These are phyloP conservation scores for Tadarida brasiliensis DNA, from an alignment of 2,797 vertebrate genomes.

Conservation along the genomic window DNA sequence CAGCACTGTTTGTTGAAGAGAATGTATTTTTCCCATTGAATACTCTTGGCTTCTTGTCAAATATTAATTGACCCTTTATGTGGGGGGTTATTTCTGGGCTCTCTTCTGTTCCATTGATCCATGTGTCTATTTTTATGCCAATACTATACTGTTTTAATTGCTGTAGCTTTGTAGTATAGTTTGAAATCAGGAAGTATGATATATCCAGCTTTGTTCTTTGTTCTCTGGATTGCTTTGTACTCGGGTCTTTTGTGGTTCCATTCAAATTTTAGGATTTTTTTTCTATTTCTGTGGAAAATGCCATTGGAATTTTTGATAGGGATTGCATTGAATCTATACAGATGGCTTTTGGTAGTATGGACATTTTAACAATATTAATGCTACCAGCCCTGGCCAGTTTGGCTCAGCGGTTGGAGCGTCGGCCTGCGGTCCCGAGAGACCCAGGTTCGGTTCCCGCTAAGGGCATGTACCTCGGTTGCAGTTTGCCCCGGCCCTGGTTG, in stretches of 20 bases:
- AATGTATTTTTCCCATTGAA: not conserved
- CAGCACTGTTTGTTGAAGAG: not conserved
- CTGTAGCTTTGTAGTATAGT: not conserved
- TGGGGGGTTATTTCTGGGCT: not conserved
- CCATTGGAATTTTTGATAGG: not conserved
- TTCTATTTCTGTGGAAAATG: not conserved
- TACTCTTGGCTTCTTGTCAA: not conserved
- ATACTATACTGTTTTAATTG: not conserved
- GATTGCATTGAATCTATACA: not conserved
- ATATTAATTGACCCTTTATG: not conserved
- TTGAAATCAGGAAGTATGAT: not conserved
- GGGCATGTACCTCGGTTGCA: no score
- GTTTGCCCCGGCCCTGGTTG: no score
- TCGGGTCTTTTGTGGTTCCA: not conserved
- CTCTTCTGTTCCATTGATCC: not conserved
- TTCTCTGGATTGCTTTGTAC: not conserved
- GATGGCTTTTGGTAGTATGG: not conserved
- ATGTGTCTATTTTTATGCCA: not conserved
- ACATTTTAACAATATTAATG: not conserved
- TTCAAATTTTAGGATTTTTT: not conserved
- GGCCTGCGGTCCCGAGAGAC: no score
- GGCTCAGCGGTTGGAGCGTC: no score
- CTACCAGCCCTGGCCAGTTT: no score
- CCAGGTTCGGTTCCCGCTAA: no score
- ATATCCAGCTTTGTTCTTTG: not conserved